These are phyloP conservation scores for Enteromius thamalakanensis DNA, from an alignment of 2,797 vertebrate genomes.

Conservation along the genomic window DNA sequence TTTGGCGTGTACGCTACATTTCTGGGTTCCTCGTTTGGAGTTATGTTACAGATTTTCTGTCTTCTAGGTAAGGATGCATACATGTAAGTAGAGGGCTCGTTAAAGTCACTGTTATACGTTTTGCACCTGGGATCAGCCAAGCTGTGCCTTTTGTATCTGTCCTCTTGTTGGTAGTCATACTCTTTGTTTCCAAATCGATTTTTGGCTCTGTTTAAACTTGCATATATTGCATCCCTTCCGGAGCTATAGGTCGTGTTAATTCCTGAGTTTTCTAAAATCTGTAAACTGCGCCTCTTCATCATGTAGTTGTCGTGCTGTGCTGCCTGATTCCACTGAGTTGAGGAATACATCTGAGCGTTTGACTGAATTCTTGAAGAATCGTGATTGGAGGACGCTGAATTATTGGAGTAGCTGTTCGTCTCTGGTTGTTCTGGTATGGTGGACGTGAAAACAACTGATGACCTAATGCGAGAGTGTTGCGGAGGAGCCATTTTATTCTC, in stretches of 20 bases:
- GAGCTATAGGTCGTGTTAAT: constrained; percentile 68
- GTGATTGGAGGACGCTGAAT: constrained; percentile 77
- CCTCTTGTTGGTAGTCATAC: constrained; percentile 69
- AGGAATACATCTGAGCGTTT: constrained; percentile 66
- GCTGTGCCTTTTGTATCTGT: constrained; percentile 77
- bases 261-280: constrained; percentile 80
- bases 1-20: constrained; percentile 61
- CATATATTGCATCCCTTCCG: constrained; percentile 78
- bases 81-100: constrained; percentile 64
- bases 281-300: constrained; percentile 82
- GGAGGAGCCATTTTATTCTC: constrained; percentile 77
- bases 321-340: constrained; percentile 70
- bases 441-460: constrained; percentile 86
- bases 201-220: constrained; percentile 80
- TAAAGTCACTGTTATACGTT: constrained; percentile 56
- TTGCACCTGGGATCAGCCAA: constrained; percentile 76
- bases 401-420: constrained; percentile 78
- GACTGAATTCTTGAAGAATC: constrained; percentile 65
- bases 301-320: constrained; percentile 73
- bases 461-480: constrained; percentile 83
- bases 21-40: constrained; percentile 55
- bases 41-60: constrained; percentile 55
- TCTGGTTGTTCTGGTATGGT: constrained; percentile 87
- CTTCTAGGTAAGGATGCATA: constrained; percentile 64
- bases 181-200: constrained; percentile 69